Percentiles rank a stretch among this genome's conserved stretches.
phyloP scores from a whole-genome alignment of 1,140 invertebrate genomes.

The Lucilia cuprina region DNA sequence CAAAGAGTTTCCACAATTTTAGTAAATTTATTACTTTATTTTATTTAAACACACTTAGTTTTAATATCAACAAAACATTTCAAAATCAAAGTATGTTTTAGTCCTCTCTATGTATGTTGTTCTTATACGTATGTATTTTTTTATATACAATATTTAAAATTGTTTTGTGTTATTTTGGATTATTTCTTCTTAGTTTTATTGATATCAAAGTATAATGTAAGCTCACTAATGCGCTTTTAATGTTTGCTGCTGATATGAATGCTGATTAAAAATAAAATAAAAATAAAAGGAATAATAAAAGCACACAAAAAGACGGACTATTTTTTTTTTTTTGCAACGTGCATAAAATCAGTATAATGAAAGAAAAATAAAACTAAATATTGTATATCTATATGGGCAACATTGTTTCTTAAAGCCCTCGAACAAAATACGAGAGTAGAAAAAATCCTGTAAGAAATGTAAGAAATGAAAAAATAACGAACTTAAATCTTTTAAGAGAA shows the following conservation, averaged over 20 bases:
- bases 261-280: conserved; percentile 49
- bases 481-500: background rate
- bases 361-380: conserved; percentile 4
- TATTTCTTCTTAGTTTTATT: conserved; percentile 22
- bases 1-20: too few relatives aligned
- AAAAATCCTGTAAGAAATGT: conserved; percentile 16
- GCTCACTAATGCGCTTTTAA: conserved; percentile 62
- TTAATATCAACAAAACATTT: too few relatives aligned
- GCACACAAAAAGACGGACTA: background rate
- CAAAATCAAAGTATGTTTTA: background rate
- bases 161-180: background rate
- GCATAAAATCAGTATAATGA: background rate
- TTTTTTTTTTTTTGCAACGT: background rate
- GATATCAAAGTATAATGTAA: conserved; percentile 39
- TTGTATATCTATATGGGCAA: background rate
- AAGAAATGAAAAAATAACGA: background rate
- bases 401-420: background rate
- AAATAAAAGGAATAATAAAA: conserved; percentile 7
- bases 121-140: background rate
- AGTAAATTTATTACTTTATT: too few relatives aligned
- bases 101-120: background rate
- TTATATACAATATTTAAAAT: conserved; percentile 1
- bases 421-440: background rate
- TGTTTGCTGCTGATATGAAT: conserved; percentile 61
- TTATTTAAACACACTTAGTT: too few relatives aligned